These are phyloP conservation scores for Prionace glauca DNA, from an alignment of 2,797 vertebrate species.

Conservation along the genomic window DNA sequence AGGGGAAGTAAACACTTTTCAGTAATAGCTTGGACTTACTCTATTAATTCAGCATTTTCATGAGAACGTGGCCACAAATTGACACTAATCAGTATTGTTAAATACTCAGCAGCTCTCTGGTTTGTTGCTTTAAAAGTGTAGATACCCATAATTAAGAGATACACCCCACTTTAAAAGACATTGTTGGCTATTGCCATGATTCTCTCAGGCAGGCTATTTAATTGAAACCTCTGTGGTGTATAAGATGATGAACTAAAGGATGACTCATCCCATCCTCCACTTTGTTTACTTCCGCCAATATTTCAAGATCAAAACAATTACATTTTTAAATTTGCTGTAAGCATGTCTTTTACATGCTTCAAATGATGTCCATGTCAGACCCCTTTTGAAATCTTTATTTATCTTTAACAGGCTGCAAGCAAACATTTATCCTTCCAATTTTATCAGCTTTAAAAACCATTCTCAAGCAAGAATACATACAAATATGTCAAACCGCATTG, in stretches of 20 bases:
- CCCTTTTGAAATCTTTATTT: background rate
- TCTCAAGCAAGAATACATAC: background rate
- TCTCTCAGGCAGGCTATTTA: background rate
- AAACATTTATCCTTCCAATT: background rate
- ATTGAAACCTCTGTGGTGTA: background rate
- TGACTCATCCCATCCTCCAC: background rate
- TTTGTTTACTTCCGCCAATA: background rate
- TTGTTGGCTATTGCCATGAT: background rate
- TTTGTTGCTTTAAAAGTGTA: background rate
- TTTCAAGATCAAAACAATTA: background rate
- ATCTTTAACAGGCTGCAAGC: background rate
- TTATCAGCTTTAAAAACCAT: background rate
- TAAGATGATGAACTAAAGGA: background rate
- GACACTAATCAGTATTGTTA: background rate
- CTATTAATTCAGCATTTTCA: background rate
- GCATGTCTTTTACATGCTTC: background rate
- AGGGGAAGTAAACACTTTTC: background rate
- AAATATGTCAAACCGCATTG: background rate
- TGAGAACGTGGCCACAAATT: background rate
- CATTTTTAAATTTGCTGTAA: background rate
- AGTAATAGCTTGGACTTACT: background rate
- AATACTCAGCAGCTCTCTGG: background rate
- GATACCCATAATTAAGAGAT: background rate
- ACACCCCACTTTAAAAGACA: background rate
- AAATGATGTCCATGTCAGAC: background rate